phyloP scores from a whole-genome alignment of 2,797 vertebrate species.

The Sebastes minor region DNA sequence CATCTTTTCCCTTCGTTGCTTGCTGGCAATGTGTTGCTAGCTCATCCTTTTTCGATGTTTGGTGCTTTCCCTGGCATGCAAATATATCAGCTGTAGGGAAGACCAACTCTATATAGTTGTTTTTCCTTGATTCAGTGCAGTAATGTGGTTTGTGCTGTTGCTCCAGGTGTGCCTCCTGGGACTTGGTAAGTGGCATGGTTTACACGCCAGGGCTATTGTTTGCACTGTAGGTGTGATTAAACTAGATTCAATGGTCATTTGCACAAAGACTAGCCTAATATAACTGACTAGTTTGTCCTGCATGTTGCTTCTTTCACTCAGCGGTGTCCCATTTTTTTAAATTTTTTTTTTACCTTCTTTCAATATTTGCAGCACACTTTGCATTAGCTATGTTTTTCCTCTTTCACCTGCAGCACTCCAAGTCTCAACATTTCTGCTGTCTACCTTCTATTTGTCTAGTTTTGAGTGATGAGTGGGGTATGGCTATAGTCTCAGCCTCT shows the following conservation, averaged over 20 bases:
- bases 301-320: background rate
- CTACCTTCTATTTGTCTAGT: conserved; percentile 41
- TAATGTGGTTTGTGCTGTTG: conserved; percentile 28
- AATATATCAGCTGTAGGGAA: background rate
- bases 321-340: background rate
- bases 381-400: background rate
- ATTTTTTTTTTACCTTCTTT: background rate
- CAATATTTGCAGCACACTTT: background rate
- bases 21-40: background rate
- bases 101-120: background rate
- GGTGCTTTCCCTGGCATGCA: background rate
- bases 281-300: background rate
- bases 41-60: background rate
- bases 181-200: conserved; percentile 17
- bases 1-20: background rate
- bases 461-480: conserved; percentile 55
- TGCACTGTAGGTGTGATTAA: background rate
- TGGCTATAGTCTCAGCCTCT: conserved; percentile 21
- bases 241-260: background rate
- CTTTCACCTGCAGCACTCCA: conserved; percentile 30
- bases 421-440: conserved; percentile 40
- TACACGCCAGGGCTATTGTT: background rate
- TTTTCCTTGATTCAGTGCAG: background rate
- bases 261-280: background rate
- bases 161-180: conserved; percentile 12